Evolutionary conservation across 2,113 vertebrate genomes (phyloP).

Genomic region (Ctenodactylus gundi): DNA sequence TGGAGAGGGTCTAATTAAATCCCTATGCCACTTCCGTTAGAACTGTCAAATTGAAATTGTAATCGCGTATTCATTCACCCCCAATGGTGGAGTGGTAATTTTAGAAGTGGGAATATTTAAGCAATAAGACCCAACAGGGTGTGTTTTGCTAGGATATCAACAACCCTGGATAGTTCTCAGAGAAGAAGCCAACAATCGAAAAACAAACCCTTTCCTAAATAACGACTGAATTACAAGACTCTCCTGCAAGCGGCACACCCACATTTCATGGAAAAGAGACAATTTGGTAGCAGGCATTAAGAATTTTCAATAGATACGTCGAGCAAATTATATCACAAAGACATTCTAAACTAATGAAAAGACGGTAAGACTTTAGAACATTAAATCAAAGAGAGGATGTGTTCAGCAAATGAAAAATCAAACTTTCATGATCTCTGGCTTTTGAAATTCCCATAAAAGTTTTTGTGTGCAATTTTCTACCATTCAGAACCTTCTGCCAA

Average conservation of each 20-base stretch:
- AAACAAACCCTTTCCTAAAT: slow-evolving; percentile 52
- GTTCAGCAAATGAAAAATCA: slow-evolving; percentile 43
- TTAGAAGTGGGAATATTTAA: slow-evolving; percentile 78
- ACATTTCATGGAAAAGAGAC: background rate
- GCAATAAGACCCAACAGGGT: slow-evolving; percentile 72
- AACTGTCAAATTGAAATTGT: slow-evolving; percentile 80
- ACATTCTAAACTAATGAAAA: slow-evolving; percentile 10
- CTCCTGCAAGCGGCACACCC: background rate
- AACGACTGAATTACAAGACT: background rate
- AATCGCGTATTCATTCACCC: slow-evolving; percentile 78
- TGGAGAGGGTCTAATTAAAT: slow-evolving; percentile 82
- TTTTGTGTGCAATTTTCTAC: background rate
- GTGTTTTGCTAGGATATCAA: slow-evolving; percentile 64
- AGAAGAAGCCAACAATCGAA: slow-evolving; percentile 51
- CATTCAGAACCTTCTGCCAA: background rate
- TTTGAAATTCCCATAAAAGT: background rate
- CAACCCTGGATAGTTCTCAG: slow-evolving; percentile 20
- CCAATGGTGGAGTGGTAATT: slow-evolving; percentile 72
- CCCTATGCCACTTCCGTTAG: slow-evolving; percentile 81
- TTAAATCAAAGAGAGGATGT: slow-evolving; percentile 31
- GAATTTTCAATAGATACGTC: background rate
- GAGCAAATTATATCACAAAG: slow-evolving; percentile 34
- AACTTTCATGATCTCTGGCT: background rate
- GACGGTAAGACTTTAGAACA: background rate
- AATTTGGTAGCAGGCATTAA: background rate